Evolutionary conservation across 1,140 invertebrate genomes (phyloP), one percentile per base, ranked within the genome.

Genomic region (Fragariocoptes setiger): DNA sequence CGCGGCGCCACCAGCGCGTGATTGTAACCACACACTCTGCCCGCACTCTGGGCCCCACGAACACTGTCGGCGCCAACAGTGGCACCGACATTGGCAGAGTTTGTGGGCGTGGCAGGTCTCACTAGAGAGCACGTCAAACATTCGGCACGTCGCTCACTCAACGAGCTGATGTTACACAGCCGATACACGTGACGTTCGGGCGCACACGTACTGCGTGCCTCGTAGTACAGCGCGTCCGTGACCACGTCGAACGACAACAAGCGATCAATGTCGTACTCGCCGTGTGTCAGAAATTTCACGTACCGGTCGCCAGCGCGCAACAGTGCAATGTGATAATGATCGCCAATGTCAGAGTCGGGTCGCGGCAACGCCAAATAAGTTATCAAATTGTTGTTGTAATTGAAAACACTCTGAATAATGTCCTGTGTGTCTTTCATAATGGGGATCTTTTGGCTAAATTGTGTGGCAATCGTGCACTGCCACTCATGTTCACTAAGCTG

Each of bases 51-150:
- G 25, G n/a, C 8, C n/a, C 65, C 51, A 71, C 71, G 5, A 12
- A 85, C 60, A 14, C 62, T 62, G 37, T 70, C 70, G 13, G 65
- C 70, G 1, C 79, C 79, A 22, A 85, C 66, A 1, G 71, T 69
- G 0, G 79, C 79, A 1, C 80, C 80, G 16, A 78, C 59, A 53
- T 79, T 85, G 52, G 78, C 73, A 25, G 82, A 51, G 5, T 73
- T 62, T 44, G 77, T 76, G 56, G 70, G 78, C 63, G 64, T 15
- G 65, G 65, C 36, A 53, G 25, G 25, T 53, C 58, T 37, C 53
- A 40, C 39, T n/a, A 38, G 37, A 13, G 42, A 21, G 17, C 46
- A 47, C 16, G 46, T 47, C 38, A 45, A 18, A 51, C 76, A 80
- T 39, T 71, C 62, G 0, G 74, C 69, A 17, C 66, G 54, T 42